phyloP scores from a whole-genome alignment of 2,797 vertebrate species.

The Sebastes nivosus region DNA sequence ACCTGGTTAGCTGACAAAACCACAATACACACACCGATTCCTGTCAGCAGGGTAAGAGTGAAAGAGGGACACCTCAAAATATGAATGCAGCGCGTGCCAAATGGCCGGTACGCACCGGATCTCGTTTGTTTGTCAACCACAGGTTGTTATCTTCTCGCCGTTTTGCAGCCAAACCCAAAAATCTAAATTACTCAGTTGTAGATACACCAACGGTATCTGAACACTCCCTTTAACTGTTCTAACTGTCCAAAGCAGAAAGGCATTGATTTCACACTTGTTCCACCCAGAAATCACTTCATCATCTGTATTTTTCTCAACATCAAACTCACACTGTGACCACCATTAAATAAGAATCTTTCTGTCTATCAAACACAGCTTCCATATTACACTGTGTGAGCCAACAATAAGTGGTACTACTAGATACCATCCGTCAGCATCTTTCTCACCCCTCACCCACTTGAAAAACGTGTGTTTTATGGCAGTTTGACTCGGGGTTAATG shows the following conservation, averaged over 20 bases:
- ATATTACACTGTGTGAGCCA: background rate
- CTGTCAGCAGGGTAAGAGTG: slow-evolving; percentile 70
- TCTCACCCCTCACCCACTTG: slow-evolving; percentile 27
- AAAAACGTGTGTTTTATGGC: slow-evolving; percentile 56
- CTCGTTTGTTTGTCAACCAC: slow-evolving; percentile 77
- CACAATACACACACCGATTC: slow-evolving; percentile 63
- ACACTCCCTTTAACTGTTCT: slow-evolving; percentile 74
- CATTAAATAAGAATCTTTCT: background rate
- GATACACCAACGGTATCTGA: slow-evolving; percentile 67
- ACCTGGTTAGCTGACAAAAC: slow-evolving; percentile 69
- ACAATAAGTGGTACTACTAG: background rate
- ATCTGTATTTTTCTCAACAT: slow-evolving; percentile 9
- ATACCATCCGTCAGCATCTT: slow-evolving; percentile 22
- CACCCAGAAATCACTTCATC: slow-evolving; percentile 23
- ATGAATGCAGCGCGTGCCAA: slow-evolving; percentile 61
- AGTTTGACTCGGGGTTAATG: slow-evolving; percentile 53
- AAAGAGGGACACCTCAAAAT: slow-evolving; percentile 78
- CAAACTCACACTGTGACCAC: background rate
- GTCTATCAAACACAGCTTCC: background rate
- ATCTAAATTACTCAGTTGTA: slow-evolving; percentile 78
- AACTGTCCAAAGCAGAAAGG: slow-evolving; percentile 62
- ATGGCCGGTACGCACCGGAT: slow-evolving; percentile 64
- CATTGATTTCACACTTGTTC: slow-evolving; percentile 7
- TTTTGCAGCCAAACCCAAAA: slow-evolving; percentile 69
- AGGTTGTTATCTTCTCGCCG: slow-evolving; percentile 51